phyloP scores from a whole-genome alignment of 2,888 invertebrate species.

The Zonitis immaculata region DNA sequence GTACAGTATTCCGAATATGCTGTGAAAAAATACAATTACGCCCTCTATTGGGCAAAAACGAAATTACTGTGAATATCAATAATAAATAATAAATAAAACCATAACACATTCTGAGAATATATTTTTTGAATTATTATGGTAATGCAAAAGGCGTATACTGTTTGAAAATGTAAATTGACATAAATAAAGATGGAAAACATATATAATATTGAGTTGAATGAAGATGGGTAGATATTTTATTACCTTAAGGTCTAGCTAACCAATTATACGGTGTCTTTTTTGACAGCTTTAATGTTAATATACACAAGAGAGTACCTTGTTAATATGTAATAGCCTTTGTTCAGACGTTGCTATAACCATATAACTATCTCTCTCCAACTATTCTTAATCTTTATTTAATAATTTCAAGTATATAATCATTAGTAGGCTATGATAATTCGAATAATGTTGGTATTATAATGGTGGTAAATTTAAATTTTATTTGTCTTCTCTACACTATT shows the following conservation, averaged over 20 bases:
- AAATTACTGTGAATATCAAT: constrained; percentile 35
- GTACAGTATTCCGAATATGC: too few species aligned
- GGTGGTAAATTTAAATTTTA: too few species aligned
- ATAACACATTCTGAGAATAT: constrained; percentile 39
- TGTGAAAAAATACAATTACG: too few species aligned
- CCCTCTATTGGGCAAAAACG: too few species aligned
- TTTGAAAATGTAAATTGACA: constrained; percentile 50
- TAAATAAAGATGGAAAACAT: constrained; percentile 43
- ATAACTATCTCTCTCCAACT: neutral
- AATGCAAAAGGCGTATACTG: constrained; percentile 50
- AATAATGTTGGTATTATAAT: too few species aligned
- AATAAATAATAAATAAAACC: constrained; percentile 15
- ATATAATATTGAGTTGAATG: constrained; percentile 27
- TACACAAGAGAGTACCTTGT: constrained; percentile 50
- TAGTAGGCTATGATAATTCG: too few species aligned
- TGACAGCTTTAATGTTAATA: constrained; percentile 51
- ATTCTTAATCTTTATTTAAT: neutral
- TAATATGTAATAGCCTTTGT: constrained; percentile 50
- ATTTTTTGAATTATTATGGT: constrained; percentile 50
- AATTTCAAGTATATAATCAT: too few species aligned
- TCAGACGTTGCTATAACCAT: too few species aligned
- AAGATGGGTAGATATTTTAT: constrained; percentile 43
- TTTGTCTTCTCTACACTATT: too few species aligned
- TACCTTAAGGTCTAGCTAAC: constrained; percentile 48
- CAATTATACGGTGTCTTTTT: constrained; percentile 50